Evolutionary conservation across 2,888 invertebrate genomes (phyloP), one percentile per base, ranked within the genome.

Genomic region (Euclidia mi): DNA sequence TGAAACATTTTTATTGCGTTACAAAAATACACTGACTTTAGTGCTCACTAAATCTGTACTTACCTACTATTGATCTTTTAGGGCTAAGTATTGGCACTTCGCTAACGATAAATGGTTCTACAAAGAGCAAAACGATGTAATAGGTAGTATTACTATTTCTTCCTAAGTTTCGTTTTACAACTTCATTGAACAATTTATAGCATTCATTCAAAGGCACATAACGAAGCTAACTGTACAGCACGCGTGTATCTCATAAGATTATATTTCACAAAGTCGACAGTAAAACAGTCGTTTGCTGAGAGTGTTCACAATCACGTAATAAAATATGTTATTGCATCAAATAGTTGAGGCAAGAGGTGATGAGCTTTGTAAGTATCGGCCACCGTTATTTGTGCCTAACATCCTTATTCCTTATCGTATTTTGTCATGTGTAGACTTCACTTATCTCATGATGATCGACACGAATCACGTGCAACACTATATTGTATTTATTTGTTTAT

Each of bases 1-100:
- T 68, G 65, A 64, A 72, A 82, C 74, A 78, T 79, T 81, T 83
- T 77, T 78, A 72, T 78, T 71, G 71, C 53, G 14, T 46, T 25
- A 58, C 40, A 42, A 35, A 40, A 43, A 65, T 49, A 41, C 18
- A 29, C 47, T 34, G 56, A 29, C 20, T 25, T 53, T 56, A 59
- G 55, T 47, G 31, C 50, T 43, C 12, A 29, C 40, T 50, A 42
- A 25, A 41, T 42, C 43, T 25, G 20, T 25, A 25, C 7, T 6
- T 4, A n/a, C n/a, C n/a, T n/a, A 7, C 7, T 25, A 25, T 25
- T 25, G 7, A 6, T 25, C 7, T 25, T 4, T 6, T n/a, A n/a
- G n/a, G n/a, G n/a, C n/a, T n/a, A n/a, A n/a, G n/a, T 25, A 25
- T 25, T 25, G 7, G 1, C 20, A 25, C 20, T 3, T 25, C 7